phyloP scores from a whole-genome alignment of 2,113 vertebrate genomes.

The Semicossyphus pulcher region DNA sequence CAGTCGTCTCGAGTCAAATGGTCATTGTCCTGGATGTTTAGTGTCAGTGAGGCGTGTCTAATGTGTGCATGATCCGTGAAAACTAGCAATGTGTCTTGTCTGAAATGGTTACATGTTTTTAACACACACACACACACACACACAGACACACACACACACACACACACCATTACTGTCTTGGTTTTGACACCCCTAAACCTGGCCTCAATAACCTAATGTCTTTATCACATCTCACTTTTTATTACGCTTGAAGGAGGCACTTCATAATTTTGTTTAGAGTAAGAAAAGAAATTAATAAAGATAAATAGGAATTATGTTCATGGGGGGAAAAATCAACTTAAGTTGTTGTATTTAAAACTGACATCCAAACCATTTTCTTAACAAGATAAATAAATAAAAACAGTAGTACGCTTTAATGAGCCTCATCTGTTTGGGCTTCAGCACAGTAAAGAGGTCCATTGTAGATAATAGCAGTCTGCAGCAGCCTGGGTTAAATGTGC shows the following conservation, averaged over 20 bases:
- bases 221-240: no score
- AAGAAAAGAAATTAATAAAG: no score
- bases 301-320: no score
- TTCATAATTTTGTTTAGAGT: no score
- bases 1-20: constrained; percentile 25
- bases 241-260: no score
- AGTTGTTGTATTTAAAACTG: background rate
- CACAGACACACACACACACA: background rate
- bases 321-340: no score
- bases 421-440: constrained; percentile 20
- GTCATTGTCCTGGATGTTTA: constrained; percentile 34
- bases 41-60: constrained; percentile 62
- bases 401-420: constrained; percentile 9
- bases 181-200: no score
- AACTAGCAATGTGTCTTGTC: constrained; percentile 43
- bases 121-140: constrained; percentile 1
- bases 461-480: constrained; percentile 28
- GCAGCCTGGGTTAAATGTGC: constrained; percentile 53
- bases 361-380: background rate
- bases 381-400: background rate
- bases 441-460: constrained; percentile 4
- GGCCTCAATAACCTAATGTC: no score
- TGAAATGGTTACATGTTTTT: constrained; percentile 44
- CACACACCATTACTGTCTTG: background rate
- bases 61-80: constrained; percentile 67